Evolutionary conservation across 2,797 vertebrate species (phyloP).

Genomic region (Spinus pinus): DNA sequence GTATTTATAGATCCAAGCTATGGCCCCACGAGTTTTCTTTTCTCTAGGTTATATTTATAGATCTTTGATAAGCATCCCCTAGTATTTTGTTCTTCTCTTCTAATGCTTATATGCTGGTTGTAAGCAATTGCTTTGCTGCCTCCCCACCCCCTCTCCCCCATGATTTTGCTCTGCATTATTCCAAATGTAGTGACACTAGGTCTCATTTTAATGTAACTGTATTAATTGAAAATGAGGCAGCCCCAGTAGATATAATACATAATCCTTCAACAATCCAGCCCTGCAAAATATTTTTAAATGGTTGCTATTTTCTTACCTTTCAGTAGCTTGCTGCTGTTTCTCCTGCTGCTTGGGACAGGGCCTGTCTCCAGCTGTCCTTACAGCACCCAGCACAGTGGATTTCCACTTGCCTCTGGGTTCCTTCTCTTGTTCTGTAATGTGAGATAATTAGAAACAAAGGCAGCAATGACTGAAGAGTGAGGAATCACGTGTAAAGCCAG

Average conservation of each 20-base stretch:
- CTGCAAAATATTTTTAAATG: neutral
- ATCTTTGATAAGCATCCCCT: neutral
- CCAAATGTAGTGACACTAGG: neutral
- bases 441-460: neutral
- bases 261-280: neutral
- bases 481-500: neutral
- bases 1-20: slow-evolving; percentile 16
- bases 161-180: neutral
- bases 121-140: neutral
- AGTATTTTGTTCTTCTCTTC: neutral
- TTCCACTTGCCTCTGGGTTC: neutral
- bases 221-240: neutral
- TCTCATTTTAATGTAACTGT: neutral
- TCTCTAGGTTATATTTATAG: neutral
- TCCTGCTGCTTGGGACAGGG: neutral
- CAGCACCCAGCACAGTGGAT: neutral
- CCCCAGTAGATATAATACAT: neutral
- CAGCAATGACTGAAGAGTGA: neutral
- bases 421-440: neutral
- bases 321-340: neutral
- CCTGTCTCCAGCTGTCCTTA: neutral
- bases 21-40: neutral
- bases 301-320: neutral
- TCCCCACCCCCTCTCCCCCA: rapidly evolving
- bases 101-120: neutral